Evolutionary conservation across 2,888 invertebrate genomes (phyloP), one percentile per base, ranked within the genome.

Genomic region (Oscheius sp.): DNA sequence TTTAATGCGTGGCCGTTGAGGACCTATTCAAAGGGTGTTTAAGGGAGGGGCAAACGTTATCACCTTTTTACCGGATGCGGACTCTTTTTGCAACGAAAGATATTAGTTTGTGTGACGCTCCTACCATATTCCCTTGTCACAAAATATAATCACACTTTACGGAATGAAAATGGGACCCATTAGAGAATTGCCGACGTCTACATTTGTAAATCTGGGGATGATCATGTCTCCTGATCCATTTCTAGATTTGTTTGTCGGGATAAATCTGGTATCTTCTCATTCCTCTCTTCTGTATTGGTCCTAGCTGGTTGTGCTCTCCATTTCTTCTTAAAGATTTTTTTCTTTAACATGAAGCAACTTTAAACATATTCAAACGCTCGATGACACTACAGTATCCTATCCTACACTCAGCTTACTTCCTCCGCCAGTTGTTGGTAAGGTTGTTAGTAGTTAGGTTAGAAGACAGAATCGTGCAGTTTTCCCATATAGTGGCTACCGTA

Each of bases 101-200:
- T 49, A 18, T 49, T 21, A 2, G 13, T 49, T 3, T 58, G 27
- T 58, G 27, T 41, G n/a, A 52, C 5, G 61, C n/a, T 43, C 21
- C 66, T 21, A 66, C 66, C 49, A 29, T 52, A 66, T 49, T 9
- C 63, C 49, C 21, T 29, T 49, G 29, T 66, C 16, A 45, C 29
- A 27, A 27, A 29, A 52, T 49, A 66, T 66, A 52, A 66, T 66
- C 66, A 52, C 29, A 13, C 66, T 49, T 52, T 27, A 27, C 49
- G 13, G 16, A 52, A 27, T 49, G 46, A 27, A 49, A 52, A 12
- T 16, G 43, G 49, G 21, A n/a, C 13, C 66, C 66, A 66, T 66
- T 66, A 66, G 66, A 18, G 49, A 29, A 66, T 66, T 66, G 66
- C 66, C 52, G 25, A 52, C 66, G 66, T 66, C 35, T 29, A 66